phyloP scores from a whole-genome alignment of 1,140 invertebrate species.

The Eueides isabella region DNA sequence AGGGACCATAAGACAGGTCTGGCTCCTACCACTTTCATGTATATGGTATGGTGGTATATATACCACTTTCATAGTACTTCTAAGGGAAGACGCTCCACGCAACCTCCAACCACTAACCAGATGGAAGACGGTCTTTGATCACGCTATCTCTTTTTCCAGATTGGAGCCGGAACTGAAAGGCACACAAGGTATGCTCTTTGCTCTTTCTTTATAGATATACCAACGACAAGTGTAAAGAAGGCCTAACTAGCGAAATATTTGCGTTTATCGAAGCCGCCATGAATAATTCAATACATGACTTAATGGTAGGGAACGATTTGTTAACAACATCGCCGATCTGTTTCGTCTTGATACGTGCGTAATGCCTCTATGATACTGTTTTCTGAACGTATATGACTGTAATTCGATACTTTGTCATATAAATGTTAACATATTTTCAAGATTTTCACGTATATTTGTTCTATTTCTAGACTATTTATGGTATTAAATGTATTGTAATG shows the following conservation, averaged over 20 bases:
- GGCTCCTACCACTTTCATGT: too few relatives aligned
- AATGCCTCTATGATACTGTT: not conserved
- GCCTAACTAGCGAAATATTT: slow-evolving; percentile 15
- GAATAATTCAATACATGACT: slow-evolving; percentile 12
- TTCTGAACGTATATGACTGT: not conserved
- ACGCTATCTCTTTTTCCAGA: too few relatives aligned
- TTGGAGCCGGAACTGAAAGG: too few relatives aligned
- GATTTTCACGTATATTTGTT: not conserved
- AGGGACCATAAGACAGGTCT: too few relatives aligned
- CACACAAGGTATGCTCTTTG: too few relatives aligned
- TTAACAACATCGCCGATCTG: not conserved
- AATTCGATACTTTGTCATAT: slow-evolving; percentile 1
- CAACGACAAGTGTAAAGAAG: not conserved
- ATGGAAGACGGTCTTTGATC: too few relatives aligned
- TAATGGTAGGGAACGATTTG: slow-evolving; percentile 18
- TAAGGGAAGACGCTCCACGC: too few relatives aligned
- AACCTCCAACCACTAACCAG: too few relatives aligned
- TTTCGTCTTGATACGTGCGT: not conserved
- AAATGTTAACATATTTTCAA: slow-evolving; percentile 1
- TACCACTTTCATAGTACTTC: too few relatives aligned
- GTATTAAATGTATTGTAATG: not conserved
- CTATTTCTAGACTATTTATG: not conserved
- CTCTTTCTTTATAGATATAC: not conserved
- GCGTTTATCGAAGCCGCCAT: slow-evolving; percentile 5
- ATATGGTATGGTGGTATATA: too few relatives aligned